Base-by-base conservation (phyloP, 2,888 invertebrate genomes). In the Drosophila yooni region DNA sequence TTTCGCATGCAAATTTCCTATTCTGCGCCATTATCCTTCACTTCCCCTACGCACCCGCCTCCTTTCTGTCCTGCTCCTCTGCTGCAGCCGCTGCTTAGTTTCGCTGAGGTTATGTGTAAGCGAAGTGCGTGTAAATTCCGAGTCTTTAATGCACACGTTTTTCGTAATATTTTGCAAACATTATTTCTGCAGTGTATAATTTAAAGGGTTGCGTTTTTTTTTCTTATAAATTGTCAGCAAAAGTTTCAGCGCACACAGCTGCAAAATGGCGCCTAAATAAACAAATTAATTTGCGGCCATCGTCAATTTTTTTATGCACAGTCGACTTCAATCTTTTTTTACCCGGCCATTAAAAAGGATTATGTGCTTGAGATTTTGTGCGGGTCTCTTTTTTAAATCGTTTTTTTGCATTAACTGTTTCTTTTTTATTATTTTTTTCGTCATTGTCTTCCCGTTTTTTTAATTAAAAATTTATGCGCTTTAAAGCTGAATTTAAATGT, bases 261-360 rank as follows among this genome's bases (percentile, higher is more conserved):
- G 77, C 77, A 77, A 61, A 81, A 71, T 62, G 38, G 36, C 66
- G 71, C 83, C 87, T 82, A 86, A 88, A 75, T 83, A 86, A 86
- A 82, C 89, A 86, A 83, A 86, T 86, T 86, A 88, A 80, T 85
- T 88, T 89, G 80, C 65, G 83, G 74, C 65, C 59, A 76, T 72
- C 60, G 69, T 77, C 63, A 68, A 68, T 67, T 75, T 81, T 70
- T 71, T 74, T 48, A 54, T 67, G 21, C 56, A 53, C 36, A 64
- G 33, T 62, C 40, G 34, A 48, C 56, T 27, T n/a, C 43, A 52
- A 46, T 66, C 34, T 58, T 61, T 57, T 31, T 58, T 62, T 70
- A 46, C 59, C 51, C 38, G 51, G 36, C 76, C 75, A 73, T 81
- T 79, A 70, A 81, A 88, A 83, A 68, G 83, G 85, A 86, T 86